Evolutionary conservation across 2,797 vertebrate species (phyloP), one percentile per base, ranked within the genome.

Genomic region (Agapornis canus): DNA sequence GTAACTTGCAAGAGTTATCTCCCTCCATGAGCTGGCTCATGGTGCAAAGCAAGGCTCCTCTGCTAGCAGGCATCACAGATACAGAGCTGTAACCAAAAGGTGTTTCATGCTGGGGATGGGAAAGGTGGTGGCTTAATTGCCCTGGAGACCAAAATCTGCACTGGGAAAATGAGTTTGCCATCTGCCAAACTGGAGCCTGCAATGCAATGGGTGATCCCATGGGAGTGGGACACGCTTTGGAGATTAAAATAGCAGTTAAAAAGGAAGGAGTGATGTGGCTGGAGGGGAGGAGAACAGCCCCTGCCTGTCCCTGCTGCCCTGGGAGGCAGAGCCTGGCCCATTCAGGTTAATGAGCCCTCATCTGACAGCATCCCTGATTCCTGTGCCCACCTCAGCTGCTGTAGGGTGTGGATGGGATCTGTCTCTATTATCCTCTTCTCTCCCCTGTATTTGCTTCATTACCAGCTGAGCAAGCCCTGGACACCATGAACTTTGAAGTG

Each of bases 401-500:
- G 47, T 22, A 56, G 54, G 56, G 6, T 20, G 19, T 20, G 59
- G 45, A 48, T 27, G 52, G 11, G 19, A 18, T 54, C 22, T 49
- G 16, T 43, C 29, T 64, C 5, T 59, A 13, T 63, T 42, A 25
- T 13, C 21, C 5, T 40, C 14, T n/a, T 56, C 6, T 66, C 32
- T 43, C 47, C 5, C 27, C 14, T 56, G 6, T 65, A 3, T 37
- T 57, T 4, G 1, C 12, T 51, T 66, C 37, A 75, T 70, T 84
- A 37, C 63, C 91, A 99, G 99, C 99, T 51, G 99, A 99, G 96
- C 98, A 99, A 82, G 99, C 99, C 27, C 97, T 99, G 94, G 99
- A 99, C 96, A 99, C 99, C 4, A 99, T 99, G 99, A 99, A 99
- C 96, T 99, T 99, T 5, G 99, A 99, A 52, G 98, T 99, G 69